Conservation (phyloP, 2,888 invertebrate species). For the Heliconius ismenius region DNA sequence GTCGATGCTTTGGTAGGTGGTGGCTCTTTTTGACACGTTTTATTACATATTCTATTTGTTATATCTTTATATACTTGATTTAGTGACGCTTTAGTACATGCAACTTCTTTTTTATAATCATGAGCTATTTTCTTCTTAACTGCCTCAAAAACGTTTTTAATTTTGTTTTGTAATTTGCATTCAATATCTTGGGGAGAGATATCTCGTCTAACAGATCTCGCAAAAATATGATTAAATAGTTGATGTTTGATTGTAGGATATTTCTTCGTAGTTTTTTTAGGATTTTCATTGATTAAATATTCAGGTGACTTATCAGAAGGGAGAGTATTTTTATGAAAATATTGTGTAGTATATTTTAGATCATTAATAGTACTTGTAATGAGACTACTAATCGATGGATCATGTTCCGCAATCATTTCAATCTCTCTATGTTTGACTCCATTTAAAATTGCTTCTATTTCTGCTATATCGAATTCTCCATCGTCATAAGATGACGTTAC, state of each 20-base stretch:
- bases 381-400: slow-evolving; percentile 50
- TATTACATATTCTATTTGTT: slow-evolving; percentile 30
- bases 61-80: slow-evolving; percentile 39
- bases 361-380: slow-evolving; percentile 56
- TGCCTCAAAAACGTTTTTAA: slow-evolving; percentile 55
- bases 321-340: slow-evolving; percentile 45
- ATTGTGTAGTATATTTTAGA: slow-evolving; percentile 51
- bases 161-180: slow-evolving; percentile 52
- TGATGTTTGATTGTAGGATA: slow-evolving; percentile 28
- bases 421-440: slow-evolving; percentile 59
- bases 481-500: slow-evolving; percentile 21
- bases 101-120: slow-evolving; percentile 50
- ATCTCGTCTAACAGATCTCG: slow-evolving; percentile 52
- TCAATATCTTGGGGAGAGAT: slow-evolving; percentile 54
- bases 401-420: slow-evolving; percentile 52
- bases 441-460: slow-evolving; percentile 60
- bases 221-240: slow-evolving; percentile 39
- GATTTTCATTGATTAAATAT: slow-evolving; percentile 36
- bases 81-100: slow-evolving; percentile 46
- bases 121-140: slow-evolving; percentile 55
- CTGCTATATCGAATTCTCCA: slow-evolving; percentile 49
- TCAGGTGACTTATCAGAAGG: slow-evolving; percentile 30
- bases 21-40: slow-evolving; percentile 6
- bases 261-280: slow-evolving; percentile 16
- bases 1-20: not conserved